These are phyloP conservation scores for Choloepus didactylus DNA, from an alignment of 2,797 vertebrate species.

Conservation along the genomic window DNA sequence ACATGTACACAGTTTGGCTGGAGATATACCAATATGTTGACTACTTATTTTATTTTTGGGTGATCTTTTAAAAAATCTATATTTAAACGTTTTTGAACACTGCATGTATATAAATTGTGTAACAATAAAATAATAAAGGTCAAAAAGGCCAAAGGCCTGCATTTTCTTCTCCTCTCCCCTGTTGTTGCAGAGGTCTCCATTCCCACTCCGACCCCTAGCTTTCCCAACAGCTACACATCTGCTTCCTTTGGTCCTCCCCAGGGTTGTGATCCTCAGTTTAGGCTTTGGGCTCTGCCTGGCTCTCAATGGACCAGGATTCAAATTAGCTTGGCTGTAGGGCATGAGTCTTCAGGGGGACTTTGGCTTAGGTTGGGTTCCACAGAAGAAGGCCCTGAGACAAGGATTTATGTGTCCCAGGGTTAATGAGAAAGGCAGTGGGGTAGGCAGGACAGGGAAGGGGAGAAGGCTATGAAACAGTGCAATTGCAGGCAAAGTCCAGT, in stretches of 20 bases:
- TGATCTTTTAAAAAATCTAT: not conserved
- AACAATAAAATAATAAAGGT: not conserved
- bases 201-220: accelerated
- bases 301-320: not conserved
- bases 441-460: not conserved
- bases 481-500: not conserved
- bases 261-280: not conserved
- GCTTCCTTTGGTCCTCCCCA: not conserved
- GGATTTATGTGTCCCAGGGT: not conserved
- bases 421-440: not conserved
- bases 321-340: not conserved
- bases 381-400: not conserved
- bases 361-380: not conserved
- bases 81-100: not conserved
- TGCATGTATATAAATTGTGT: not conserved
- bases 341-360: not conserved
- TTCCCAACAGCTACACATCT: not conserved
- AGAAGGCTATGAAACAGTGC: not conserved
- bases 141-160: not conserved
- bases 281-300: not conserved
- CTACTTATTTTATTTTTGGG: slow-evolving; percentile 24
- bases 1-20: not conserved
- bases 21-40: not conserved
- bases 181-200: not conserved
- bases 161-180: not conserved